Conservation (phyloP, 1,140 invertebrate species). For the Trichonephila inaurata region DNA sequence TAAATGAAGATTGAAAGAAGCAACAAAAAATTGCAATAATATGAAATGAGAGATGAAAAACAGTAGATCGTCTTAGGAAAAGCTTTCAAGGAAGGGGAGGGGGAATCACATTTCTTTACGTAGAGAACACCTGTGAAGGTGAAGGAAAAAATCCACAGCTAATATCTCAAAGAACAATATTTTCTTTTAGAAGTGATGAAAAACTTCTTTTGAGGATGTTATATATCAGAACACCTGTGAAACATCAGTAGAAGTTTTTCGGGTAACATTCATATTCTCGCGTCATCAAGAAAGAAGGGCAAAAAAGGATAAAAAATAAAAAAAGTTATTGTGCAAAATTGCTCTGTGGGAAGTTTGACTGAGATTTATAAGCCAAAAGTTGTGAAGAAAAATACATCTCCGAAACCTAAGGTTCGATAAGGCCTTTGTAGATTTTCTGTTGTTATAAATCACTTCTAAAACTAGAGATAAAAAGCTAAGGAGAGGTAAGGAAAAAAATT, state of each 20-base stretch:
- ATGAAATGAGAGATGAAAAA: neutral
- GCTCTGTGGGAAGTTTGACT: conserved; percentile 15
- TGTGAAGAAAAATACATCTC: neutral
- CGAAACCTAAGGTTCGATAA: conserved; percentile 24
- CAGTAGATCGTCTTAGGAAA: neutral
- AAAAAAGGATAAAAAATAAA: neutral
- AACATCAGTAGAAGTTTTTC: neutral
- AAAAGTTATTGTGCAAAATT: conserved; percentile 29
- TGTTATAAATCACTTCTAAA: conserved; percentile 32
- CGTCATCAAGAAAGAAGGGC: neutral
- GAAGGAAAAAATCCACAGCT: neutral
- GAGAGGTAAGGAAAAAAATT: neutral
- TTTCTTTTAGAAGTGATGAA: conserved; percentile 30
- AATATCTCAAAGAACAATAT: conserved; percentile 32
- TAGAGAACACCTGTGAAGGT: neutral
- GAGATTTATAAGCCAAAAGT: conserved; percentile 41
- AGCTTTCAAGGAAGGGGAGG: neutral
- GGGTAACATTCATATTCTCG: neutral
- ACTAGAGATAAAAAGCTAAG: conserved; percentile 38
- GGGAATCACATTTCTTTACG: neutral
- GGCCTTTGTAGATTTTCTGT: conserved; percentile 20
- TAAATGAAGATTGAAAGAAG: conserved; percentile 9
- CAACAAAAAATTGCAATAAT: neutral
- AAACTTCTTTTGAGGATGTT: conserved; percentile 8
- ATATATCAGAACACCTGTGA: conserved; percentile 41